Conservation (phyloP, 1,140 invertebrate species). For the Drosophila nikananu region DNA sequence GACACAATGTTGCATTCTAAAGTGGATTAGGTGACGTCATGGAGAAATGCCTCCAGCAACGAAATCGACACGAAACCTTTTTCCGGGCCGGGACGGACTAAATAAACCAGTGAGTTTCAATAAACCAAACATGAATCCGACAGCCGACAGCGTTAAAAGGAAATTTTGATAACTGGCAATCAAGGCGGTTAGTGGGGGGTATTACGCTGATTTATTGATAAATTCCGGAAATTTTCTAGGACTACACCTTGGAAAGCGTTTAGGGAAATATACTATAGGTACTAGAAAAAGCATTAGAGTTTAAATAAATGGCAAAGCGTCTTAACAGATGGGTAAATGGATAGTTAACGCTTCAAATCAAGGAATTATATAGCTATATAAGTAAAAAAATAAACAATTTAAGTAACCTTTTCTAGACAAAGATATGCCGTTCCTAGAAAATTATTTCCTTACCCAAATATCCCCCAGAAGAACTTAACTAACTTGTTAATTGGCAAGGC, state of each 20-base stretch:
- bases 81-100: slow-evolving; percentile 10
- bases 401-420: background rate
- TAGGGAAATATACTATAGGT: background rate
- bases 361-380: background rate
- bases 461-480: background rate
- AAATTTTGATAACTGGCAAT: slow-evolving; percentile 53
- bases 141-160: slow-evolving; percentile 31
- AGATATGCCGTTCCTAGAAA: too few relatives aligned
- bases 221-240: slow-evolving; percentile 10
- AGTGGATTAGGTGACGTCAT: slow-evolving; percentile 79
- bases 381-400: background rate
- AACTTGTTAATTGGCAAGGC: background rate
- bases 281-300: background rate
- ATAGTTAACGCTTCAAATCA: background rate
- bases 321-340: background rate
- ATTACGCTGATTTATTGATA: slow-evolving; percentile 30
- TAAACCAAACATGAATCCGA: slow-evolving; percentile 31
- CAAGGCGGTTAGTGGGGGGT: slow-evolving; percentile 19
- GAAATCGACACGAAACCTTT: slow-evolving; percentile 50
- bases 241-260: slow-evolving; percentile 5
- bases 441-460: background rate
- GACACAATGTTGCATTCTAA: slow-evolving; percentile 71
- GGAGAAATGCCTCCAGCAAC: slow-evolving; percentile 62
- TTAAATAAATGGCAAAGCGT: background rate
- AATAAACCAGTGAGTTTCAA: slow-evolving; percentile 48